Conservation (phyloP, 1,140 invertebrate species). For the Trichogramma pretiosum region DNA sequence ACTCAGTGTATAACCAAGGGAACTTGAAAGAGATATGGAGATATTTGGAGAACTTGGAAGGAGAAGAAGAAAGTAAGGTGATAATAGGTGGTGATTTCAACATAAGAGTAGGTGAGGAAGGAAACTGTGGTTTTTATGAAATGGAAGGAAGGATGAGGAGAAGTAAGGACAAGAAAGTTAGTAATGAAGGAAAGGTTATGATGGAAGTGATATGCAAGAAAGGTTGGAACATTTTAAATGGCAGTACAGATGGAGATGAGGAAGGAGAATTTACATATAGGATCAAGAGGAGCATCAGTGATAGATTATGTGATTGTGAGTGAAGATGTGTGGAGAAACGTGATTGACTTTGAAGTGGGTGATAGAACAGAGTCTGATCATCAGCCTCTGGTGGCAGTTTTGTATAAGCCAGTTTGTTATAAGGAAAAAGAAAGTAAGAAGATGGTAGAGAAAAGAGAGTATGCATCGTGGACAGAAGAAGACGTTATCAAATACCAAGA, state of each 20-base stretch:
- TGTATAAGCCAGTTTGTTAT: not conserved
- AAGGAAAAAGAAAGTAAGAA: not conserved
- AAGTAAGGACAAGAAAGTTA: conserved; percentile 1
- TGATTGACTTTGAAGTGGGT: not conserved
- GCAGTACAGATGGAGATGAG: not conserved
- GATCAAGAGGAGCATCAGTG: not conserved
- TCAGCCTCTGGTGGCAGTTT: not conserved
- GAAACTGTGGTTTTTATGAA: not conserved
- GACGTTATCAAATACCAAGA: not conserved
- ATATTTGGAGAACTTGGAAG: not conserved
- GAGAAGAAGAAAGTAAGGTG: not conserved
- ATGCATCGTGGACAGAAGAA: not conserved
- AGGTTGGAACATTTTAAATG: not conserved
- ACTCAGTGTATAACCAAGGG: conserved; percentile 1
- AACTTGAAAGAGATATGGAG: not conserved
- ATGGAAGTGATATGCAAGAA: too few species aligned
- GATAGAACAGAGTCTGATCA: not conserved
- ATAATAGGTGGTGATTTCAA: too few species aligned
- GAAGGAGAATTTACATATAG: not conserved
- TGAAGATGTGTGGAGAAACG: not conserved
- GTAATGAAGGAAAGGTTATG: conserved; percentile 1
- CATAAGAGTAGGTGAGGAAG: not conserved
- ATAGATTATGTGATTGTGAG: not conserved
- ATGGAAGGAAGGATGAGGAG: not conserved
- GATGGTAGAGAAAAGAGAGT: not conserved